Evolutionary conservation across 2,113 vertebrate species (phyloP).

Genomic region (Upupa epops): DNA sequence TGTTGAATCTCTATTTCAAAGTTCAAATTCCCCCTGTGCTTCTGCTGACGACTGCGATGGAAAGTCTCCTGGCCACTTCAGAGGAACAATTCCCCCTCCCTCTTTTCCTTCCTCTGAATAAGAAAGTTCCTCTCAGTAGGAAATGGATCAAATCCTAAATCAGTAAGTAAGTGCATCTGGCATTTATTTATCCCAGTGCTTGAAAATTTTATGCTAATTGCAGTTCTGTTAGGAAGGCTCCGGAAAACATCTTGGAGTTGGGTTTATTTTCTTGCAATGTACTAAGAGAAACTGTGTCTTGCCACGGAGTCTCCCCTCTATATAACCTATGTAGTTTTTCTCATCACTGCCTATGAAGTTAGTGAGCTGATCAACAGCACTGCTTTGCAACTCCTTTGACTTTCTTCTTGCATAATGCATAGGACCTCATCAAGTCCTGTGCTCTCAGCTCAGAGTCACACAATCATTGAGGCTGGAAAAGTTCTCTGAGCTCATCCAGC

Average conservation of each 20-base stretch:
- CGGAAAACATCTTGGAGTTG: neutral
- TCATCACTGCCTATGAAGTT: neutral
- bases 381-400: neutral
- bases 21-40: neutral
- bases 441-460: neutral
- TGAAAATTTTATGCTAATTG: constrained; percentile 33
- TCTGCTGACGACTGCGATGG: neutral
- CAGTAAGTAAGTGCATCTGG: constrained; percentile 17
- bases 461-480: no score
- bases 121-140: neutral
- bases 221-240: neutral
- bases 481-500: no score
- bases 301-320: neutral
- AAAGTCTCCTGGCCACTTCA: neutral
- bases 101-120: constrained; percentile 10
- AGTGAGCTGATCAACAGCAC: neutral
- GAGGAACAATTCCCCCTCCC: neutral
- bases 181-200: constrained; percentile 30
- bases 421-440: neutral
- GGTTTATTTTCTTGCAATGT: neutral
- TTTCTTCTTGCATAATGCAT: neutral
- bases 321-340: neutral
- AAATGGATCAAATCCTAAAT: constrained; percentile 32
- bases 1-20: neutral
- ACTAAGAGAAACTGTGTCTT: neutral